Conservation (phyloP, 2,113 vertebrate genomes). For the Labeo rohita region DNA sequence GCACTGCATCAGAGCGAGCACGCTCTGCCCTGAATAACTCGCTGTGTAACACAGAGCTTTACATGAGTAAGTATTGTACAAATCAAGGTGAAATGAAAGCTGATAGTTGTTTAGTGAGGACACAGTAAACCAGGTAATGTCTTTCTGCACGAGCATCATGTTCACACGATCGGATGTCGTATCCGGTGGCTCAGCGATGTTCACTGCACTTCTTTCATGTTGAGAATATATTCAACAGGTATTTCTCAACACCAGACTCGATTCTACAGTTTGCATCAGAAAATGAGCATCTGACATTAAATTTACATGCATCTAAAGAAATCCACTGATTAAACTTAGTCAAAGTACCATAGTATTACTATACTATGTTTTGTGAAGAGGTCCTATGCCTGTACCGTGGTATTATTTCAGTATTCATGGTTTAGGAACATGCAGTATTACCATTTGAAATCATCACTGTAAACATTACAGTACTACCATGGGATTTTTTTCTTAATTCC, state of each 20-base stretch:
- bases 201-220: not conserved
- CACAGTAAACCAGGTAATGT: slow-evolving; percentile 8
- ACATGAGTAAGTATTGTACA: not conserved
- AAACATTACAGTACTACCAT: not conserved
- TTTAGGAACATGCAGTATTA: not conserved
- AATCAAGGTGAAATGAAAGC: slow-evolving; percentile 34
- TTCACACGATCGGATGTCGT: not conserved
- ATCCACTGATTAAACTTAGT: not conserved
- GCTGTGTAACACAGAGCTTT: too few relatives aligned
- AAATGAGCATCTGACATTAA: not conserved
- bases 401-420: not conserved
- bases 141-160: not conserved
- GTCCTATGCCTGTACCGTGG: not conserved
- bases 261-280: not conserved
- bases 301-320: not conserved
- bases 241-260: not conserved
- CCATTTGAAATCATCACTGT: not conserved
- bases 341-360: not conserved
- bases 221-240: not conserved
- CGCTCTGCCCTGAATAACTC: too few relatives aligned
- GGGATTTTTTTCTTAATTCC: not conserved
- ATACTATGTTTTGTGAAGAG: not conserved
- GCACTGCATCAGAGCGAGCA: too few relatives aligned
- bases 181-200: not conserved
- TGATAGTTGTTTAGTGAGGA: slow-evolving; percentile 10